Base-by-base conservation (phyloP, 92 coral and sea anemone genomes). In the Porites cylindrica region DNA sequence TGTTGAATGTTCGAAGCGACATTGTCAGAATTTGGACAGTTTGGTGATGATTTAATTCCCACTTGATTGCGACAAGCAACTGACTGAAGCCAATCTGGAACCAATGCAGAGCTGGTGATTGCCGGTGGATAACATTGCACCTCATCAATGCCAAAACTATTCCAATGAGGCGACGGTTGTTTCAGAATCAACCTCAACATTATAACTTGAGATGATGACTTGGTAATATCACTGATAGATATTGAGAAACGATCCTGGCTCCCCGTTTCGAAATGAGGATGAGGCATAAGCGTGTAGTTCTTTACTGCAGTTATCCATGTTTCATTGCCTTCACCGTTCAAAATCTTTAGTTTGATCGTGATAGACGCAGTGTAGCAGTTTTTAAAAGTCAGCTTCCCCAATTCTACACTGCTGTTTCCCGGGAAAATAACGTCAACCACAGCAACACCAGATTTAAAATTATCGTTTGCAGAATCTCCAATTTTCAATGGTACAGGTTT, bases 101-200 rank as follows among this genome's bases (percentile, higher is more conserved):
- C 66, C 20, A 54, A 9, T 18, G 88, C 2, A 38, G 24, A 21
- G 6, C 23, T 60, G 7, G 50, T 24, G 24, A 10, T 59, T 74
- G 89, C 65, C 7, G 91, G 96, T 2, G 91, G 94, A 50, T 67
- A 82, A 72, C 93, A 91, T 79, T 78, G 80, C 1, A 95, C 66
- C 72, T 91, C 92, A 18, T 95, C 99, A 77, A 96, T 77, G 3
- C 98, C 91, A 92, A 96, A 93, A 72, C 67, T 90, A 53, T 79
- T 88, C 99, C 99, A 96, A 86, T 96, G 99, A 11, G 99, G 99
- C 6, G 99, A 96, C 6, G 99, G 97, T 84, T 96, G 99, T 65
- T 94, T 90, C 6, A 95, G 96, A 62, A 96, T 93, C 13, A 96
- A 51, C 51, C 99, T 95, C 58, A 96, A 79, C 91, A 93, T 86